These are phyloP conservation scores for Solen grandis DNA, from an alignment of 1,140 invertebrate genomes.

Conservation along the genomic window DNA sequence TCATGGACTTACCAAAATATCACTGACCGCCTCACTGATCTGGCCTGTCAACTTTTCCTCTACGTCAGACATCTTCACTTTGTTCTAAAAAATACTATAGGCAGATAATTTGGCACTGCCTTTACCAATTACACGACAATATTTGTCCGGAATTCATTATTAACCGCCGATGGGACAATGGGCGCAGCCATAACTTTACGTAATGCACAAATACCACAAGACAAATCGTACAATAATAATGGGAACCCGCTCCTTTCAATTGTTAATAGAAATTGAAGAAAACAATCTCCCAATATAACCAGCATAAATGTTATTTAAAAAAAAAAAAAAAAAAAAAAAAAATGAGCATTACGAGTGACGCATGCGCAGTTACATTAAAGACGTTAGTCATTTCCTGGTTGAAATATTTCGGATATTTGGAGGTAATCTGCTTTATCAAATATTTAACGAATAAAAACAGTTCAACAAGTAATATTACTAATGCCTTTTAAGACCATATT, in stretches of 20 bases:
- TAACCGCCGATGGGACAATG: no score
- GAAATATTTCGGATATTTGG: constrained; percentile 46
- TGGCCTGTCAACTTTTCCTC: constrained; percentile 32
- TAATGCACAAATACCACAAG: constrained; percentile 16
- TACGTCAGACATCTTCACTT: constrained; percentile 31
- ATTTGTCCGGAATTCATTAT: no score
- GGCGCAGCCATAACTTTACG: constrained; percentile 6
- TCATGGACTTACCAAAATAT: constrained; percentile 57
- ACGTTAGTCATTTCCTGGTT: constrained; percentile 54
- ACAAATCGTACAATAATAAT: no score
- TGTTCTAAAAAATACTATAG: background rate
- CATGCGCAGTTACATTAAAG: constrained; percentile 16
- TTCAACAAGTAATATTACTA: background rate
- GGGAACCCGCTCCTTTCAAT: no score
- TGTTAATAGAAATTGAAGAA: no score
- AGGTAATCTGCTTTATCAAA: no score
- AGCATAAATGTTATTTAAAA: background rate
- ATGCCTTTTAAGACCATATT: background rate
- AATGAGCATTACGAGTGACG: background rate
- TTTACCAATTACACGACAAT: background rate
- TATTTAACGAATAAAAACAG: no score
- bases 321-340: background rate
- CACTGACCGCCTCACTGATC: constrained; percentile 31
- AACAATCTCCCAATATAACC: background rate
- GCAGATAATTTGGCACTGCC: background rate